phyloP scores from a whole-genome alignment of 2,888 invertebrate genomes.

The Eucera pruinosa region DNA sequence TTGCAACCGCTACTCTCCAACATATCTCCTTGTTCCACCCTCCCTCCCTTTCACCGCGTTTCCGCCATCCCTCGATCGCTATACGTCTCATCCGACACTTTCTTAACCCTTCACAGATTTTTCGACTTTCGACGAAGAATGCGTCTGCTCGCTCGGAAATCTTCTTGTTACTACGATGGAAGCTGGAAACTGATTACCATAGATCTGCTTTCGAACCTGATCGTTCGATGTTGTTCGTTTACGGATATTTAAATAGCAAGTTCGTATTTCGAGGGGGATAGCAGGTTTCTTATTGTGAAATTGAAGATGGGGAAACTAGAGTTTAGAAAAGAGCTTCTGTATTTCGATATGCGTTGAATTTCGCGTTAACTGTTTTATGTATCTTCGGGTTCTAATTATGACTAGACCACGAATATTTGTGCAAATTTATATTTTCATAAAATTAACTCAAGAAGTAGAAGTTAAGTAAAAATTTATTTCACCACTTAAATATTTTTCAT shows the following conservation, averaged over 20 bases:
- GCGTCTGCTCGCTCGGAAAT: conserved; percentile 10
- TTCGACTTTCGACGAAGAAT: conserved; percentile 33
- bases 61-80: conserved; percentile 17
- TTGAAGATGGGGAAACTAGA: neutral
- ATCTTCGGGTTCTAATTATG: neutral
- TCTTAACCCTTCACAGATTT: conserved; percentile 36
- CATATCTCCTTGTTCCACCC: conserved; percentile 57
- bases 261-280: neutral
- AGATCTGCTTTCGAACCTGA: neutral
- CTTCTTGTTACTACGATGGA: neutral
- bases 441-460: no score
- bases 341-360: neutral
- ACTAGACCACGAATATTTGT: no score
- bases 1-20: conserved; percentile 57
- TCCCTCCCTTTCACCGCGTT: conserved; percentile 27
- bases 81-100: conserved; percentile 22
- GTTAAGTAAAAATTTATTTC: no score
- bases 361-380: neutral
- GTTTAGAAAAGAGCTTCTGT: neutral
- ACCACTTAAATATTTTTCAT: no score
- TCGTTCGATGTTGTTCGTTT: neutral
- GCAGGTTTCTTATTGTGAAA: neutral
- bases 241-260: neutral
- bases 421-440: no score
- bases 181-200: conserved; percentile 8